phyloP scores from a whole-genome alignment of 53 echinoderm and acorn worm genomes.

The Apostichopus leukothele region DNA sequence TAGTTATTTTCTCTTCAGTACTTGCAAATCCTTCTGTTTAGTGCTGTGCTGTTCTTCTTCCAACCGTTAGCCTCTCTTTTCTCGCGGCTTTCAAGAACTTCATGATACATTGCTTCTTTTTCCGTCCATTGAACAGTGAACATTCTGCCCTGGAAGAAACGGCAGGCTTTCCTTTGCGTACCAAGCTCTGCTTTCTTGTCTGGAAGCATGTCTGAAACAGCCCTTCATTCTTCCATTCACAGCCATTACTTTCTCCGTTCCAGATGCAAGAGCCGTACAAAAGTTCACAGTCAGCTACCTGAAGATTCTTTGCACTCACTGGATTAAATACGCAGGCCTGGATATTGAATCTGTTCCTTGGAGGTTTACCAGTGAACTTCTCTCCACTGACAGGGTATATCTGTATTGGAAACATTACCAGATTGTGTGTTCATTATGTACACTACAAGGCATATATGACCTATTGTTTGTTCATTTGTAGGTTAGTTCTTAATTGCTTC shows the following conservation, averaged over 20 bases:
- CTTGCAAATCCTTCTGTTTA: too few relatives aligned
- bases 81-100: background rate
- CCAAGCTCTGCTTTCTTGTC: conserved; percentile 32
- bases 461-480: too few relatives aligned
- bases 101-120: background rate
- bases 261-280: conserved; percentile 32
- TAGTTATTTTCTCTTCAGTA: too few relatives aligned
- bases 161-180: background rate
- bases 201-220: conserved; percentile 46
- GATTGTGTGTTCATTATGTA: too few relatives aligned
- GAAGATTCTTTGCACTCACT: conserved; percentile 26
- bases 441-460: too few relatives aligned
- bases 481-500: too few relatives aligned
- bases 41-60: too few relatives aligned
- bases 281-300: conserved; percentile 50
- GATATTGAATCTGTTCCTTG: background rate
- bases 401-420: background rate
- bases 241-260: conserved; percentile 24
- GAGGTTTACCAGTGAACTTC: background rate
- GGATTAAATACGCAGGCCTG: conserved; percentile 55
- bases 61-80: background rate
- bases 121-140: background rate
- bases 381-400: background rate
- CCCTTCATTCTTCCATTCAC: conserved; percentile 43
- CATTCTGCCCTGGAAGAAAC: background rate